A percentile compares a stretch with the other conserved stretches of the same genome.
phyloP scores from a whole-genome alignment of 2,797 vertebrate species.

The Streptopelia turtur region DNA sequence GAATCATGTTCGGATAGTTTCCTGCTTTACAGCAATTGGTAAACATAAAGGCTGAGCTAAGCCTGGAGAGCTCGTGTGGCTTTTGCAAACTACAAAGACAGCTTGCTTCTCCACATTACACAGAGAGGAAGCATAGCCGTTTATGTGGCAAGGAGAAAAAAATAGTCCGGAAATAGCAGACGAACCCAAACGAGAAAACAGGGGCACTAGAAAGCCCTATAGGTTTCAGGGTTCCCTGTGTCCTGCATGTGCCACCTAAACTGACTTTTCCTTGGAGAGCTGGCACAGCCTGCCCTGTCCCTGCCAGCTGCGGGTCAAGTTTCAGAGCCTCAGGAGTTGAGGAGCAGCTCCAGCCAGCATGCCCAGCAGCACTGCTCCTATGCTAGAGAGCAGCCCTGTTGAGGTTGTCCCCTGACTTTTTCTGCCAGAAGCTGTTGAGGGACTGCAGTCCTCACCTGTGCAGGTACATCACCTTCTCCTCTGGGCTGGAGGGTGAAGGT shows the following conservation, averaged over 20 bases:
- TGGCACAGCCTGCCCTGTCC: neutral
- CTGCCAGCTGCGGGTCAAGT: fast-evolving
- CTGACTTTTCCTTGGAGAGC: neutral
- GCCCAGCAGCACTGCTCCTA: neutral
- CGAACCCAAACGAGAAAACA: neutral
- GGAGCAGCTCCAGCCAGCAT: neutral
- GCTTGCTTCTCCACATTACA: neutral
- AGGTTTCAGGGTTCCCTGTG: neutral
- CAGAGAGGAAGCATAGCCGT: neutral
- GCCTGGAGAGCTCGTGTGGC: neutral
- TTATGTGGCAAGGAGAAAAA: neutral
- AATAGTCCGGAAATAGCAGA: neutral
- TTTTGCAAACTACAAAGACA: neutral
- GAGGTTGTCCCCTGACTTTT: neutral
- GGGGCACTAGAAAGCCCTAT: neutral
- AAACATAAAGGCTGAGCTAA: neutral
- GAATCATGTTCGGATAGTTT: fast-evolving
- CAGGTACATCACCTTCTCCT: neutral
- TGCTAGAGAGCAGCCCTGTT: neutral
- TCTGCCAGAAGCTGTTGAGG: neutral
- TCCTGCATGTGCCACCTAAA: neutral
- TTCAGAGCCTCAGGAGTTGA: neutral
- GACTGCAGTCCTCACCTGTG: neutral
- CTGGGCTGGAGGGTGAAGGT: neutral
- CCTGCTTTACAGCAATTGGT: neutral